Base-by-base conservation (phyloP, 64 coral and sea anemone genomes). In the Acropora tenuis region DNA sequence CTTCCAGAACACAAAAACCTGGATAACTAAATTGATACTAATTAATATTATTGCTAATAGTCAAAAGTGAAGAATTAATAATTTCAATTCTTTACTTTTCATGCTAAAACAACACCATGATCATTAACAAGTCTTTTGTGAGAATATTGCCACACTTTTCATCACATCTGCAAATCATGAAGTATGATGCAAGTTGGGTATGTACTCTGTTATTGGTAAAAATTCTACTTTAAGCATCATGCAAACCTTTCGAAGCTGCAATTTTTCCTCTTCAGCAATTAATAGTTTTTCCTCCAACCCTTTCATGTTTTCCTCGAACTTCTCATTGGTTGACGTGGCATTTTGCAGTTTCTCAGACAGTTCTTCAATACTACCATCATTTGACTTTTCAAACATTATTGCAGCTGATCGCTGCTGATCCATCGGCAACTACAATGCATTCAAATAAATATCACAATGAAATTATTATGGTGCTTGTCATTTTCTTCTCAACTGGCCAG, bases 201-300 rank as follows among this genome's bases (percentile, higher is more conserved):
- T 30, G 30, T 30, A 30, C 30, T 30, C 30, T 30, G 30, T 30
- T 30, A 30, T 30, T 55, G 52, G 9, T 55, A 9, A 5, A 55
- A 55, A 30, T 81, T 5, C 6, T 30, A 55, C 15, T 12, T 41
- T 19, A 49, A 50, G 45, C 3, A 9, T 83, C 15, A 3, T 7
- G 71, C 1, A 4, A 48, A 85, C 82, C 77, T 87, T 76, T 78
- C 47, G 76, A 16, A 93, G 50, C 42, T 60, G 57, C 2, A 87
- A 2, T 78, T 88, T 88, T 61, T 88, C 91, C 78, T 87, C n/a
- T 43, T 93, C 91, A 47, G 60, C 83, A 46, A 87, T 19, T 30
- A 83, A 93, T 7, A 93, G 44, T 77, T 85, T 91, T 60, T 48
- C 73, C 41, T 91, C 72, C 57, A 91, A 13, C 50, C 74, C 80